Evolutionary conservation across 2,113 vertebrate genomes (phyloP).

Genomic region (Polypterus bichir): DNA sequence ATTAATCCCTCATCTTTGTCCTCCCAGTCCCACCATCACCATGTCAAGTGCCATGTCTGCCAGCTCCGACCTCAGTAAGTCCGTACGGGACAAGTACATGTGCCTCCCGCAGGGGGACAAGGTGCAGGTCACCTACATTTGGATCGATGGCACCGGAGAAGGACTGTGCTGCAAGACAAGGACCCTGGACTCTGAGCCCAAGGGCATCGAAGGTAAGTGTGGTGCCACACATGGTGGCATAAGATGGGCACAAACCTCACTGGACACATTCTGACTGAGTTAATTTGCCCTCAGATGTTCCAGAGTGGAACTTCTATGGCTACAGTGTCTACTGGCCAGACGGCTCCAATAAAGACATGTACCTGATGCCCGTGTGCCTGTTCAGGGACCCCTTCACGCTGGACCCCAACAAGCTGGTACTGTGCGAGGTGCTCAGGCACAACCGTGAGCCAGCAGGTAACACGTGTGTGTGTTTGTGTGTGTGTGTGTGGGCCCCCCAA

Average conservation of each 20-base stretch:
- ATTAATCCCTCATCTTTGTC: too few species aligned
- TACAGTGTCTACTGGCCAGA: conserved; percentile 53
- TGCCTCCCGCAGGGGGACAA: conserved; percentile 40
- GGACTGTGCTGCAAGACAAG: conserved; percentile 53
- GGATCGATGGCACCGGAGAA: conserved; percentile 62
- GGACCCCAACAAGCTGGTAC: conserved; percentile 56
- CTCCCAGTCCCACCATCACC: too few species aligned
- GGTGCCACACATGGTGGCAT: too few species aligned
- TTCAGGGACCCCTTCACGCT: conserved; percentile 56
- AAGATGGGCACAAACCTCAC: too few species aligned
- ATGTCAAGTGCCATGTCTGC: conserved; percentile 40
- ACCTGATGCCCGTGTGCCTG: conserved; percentile 47
- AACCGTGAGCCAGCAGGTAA: conserved; percentile 54
- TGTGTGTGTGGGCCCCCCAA: too few species aligned
- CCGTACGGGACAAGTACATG: conserved; percentile 56
- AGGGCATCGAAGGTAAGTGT: conserved; percentile 37
- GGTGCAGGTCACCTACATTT: conserved; percentile 63
- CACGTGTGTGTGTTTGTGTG: background rate
- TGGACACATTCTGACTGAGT: background rate
- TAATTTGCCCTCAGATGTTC: conserved; percentile 38
- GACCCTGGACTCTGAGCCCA: conserved; percentile 53
- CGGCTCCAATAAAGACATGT: conserved; percentile 76
- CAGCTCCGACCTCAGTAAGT: conserved; percentile 57
- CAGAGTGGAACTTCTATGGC: conserved; percentile 62
- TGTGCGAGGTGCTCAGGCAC: conserved; percentile 64